Evolutionary conservation across 2,797 vertebrate species (phyloP).

Genomic region (Scomberomorus guttatus): DNA sequence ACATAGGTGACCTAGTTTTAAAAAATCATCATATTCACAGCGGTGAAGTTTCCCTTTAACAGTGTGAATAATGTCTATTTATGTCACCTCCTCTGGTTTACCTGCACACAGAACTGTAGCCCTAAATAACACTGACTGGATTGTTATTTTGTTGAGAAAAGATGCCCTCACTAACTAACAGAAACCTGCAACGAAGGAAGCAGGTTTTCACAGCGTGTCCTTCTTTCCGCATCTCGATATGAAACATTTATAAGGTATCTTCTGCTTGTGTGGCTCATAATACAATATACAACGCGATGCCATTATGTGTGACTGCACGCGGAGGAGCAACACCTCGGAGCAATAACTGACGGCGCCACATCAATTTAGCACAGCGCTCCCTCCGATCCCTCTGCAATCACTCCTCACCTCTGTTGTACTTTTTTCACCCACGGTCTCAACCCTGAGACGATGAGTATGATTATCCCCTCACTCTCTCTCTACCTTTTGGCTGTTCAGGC

Average conservation of each 20-base stretch:
- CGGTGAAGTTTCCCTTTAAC: neutral
- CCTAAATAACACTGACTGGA: constrained; percentile 1
- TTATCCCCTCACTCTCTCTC: neutral
- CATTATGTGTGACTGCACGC: constrained; percentile 64
- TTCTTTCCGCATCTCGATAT: constrained; percentile 50
- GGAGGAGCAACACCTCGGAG: constrained; percentile 64
- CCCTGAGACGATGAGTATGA: constrained; percentile 33
- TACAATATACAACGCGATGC: constrained; percentile 21
- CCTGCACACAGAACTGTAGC: neutral
- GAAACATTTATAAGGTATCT: constrained; percentile 70
- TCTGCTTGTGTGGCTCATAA: constrained; percentile 56
- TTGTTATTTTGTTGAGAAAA: neutral
- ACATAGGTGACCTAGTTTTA: no score
- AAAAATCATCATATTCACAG: no score
- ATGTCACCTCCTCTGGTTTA: neutral
- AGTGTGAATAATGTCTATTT: neutral
- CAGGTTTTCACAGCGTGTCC: constrained; percentile 39
- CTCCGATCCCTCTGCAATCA: constrained; percentile 68
- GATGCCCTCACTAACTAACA: neutral
- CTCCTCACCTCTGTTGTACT: constrained; percentile 58
- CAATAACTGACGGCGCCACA: constrained; percentile 70
- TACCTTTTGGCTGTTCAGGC: constrained; percentile 35
- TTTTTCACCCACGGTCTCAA: constrained; percentile 47
- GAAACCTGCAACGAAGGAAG: constrained; percentile 22
- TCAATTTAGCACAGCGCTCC: constrained; percentile 72